A percentile compares a stretch with the other conserved stretches of the same genome.
These are phyloP conservation scores for Triops cancriformis DNA, from an alignment of 1,140 invertebrate species.

Conservation along the genomic window DNA sequence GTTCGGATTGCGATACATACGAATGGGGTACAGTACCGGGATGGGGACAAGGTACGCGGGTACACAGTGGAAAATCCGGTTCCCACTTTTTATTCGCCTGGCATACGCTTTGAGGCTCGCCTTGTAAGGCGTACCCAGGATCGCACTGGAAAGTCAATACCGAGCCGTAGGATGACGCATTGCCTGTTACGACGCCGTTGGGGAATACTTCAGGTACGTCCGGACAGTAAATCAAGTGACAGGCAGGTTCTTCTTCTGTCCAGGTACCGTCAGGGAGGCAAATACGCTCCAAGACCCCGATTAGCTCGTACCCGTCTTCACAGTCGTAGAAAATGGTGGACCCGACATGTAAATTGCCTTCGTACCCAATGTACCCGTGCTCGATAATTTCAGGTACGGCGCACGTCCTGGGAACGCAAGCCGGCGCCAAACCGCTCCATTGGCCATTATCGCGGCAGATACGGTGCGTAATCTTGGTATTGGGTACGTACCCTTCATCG, in stretches of 20 bases:
- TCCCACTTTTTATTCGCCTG: conserved; percentile 31
- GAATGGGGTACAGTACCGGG: conserved; percentile 23
- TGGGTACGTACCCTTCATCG: conserved; percentile 36
- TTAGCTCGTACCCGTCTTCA: conserved; percentile 39
- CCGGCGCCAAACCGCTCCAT: conserved; percentile 30
- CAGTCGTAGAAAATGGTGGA: conserved; percentile 37
- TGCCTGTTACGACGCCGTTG: conserved; percentile 28
- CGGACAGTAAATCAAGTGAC: conserved; percentile 35
- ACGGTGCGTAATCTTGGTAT: conserved; percentile 20
- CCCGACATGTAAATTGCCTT: conserved; percentile 26
- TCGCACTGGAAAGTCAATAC: conserved; percentile 32
- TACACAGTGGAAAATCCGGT: conserved; percentile 31
- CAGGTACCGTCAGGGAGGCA: conserved; percentile 39
- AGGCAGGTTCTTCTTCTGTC: conserved; percentile 37
- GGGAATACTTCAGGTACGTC: conserved; percentile 29
- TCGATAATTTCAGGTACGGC: conserved; percentile 30
- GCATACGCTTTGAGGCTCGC: conserved; percentile 28
- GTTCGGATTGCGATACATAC: conserved; percentile 19
- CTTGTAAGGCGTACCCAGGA: conserved; percentile 31
- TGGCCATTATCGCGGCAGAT: conserved; percentile 30
- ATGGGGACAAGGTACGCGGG: conserved; percentile 25
- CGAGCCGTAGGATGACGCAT: conserved; percentile 29
- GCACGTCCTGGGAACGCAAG: conserved; percentile 28
- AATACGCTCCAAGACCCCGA: conserved; percentile 35
- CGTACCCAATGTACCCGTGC: conserved; percentile 31